Percentiles rank a stretch among this genome's conserved stretches.
These are phyloP conservation scores for Sclerodermus sp. DNA, from an alignment of 2,888 invertebrate species.

Conservation along the genomic window DNA sequence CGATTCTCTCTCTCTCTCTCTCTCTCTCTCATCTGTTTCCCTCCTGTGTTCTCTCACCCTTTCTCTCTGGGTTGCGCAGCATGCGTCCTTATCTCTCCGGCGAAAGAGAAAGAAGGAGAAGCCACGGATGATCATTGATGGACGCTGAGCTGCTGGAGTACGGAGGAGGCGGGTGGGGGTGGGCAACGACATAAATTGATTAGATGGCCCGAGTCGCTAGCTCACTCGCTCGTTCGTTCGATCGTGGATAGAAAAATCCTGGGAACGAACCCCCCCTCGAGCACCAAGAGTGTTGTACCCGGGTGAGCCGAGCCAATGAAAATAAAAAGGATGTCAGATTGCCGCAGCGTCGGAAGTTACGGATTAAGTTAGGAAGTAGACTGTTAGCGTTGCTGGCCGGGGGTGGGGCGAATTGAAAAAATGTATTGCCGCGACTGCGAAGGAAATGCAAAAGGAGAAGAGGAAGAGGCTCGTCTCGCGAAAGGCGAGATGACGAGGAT, in stretches of 20 bases:
- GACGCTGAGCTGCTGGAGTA: conserved; percentile 19
- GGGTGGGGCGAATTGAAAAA: conserved; percentile 18
- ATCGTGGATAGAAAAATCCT: conserved; percentile 54
- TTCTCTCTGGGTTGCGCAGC: conserved; percentile 9
- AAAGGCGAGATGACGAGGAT: no score
- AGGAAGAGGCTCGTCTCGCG: conserved; percentile 25
- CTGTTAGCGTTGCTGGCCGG: conserved; percentile 51
- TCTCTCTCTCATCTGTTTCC: conserved; percentile 4
- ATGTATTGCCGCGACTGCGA: no score
- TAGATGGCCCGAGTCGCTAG: conserved; percentile 45
- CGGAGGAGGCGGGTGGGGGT: conserved; percentile 15
- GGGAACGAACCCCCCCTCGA: conserved; percentile 51
- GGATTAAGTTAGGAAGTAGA: conserved; percentile 59
- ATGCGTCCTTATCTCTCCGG: no score
- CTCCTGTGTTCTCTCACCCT: conserved; percentile 11
- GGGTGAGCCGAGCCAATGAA: conserved; percentile 53
- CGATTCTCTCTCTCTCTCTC: conserved; percentile 17
- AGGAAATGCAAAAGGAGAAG: conserved; percentile 24
- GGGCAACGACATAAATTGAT: conserved; percentile 53
- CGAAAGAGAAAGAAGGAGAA: conserved; percentile 7
- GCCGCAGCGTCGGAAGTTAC: conserved; percentile 58
- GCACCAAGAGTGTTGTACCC: conserved; percentile 29
- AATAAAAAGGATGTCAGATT: conserved; percentile 59
- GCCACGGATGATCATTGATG: conserved; percentile 4
- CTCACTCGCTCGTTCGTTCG: conserved; percentile 19